Evolutionary conservation across 1,140 invertebrate species (phyloP).

Genomic region (Camponotus vicinus): DNA sequence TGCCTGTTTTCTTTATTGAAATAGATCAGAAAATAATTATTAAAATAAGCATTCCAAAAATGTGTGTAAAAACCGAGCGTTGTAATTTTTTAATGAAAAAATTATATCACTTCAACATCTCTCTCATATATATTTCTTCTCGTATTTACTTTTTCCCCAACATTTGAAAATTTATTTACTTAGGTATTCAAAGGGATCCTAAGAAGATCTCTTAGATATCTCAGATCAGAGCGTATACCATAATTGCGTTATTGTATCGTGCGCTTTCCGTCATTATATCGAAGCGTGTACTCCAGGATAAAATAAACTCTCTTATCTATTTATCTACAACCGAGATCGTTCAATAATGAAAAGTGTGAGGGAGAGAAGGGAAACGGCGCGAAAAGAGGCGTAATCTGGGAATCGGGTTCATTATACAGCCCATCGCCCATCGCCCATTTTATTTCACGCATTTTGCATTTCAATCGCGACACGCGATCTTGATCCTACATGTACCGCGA

Average conservation of each 20-base stretch:
- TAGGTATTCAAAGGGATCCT: too few species aligned
- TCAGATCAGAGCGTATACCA: too few species aligned
- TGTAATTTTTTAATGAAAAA: too few species aligned
- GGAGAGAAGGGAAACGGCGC: not conserved
- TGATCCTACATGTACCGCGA: not conserved
- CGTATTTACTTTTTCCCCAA: too few species aligned
- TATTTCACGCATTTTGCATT: constrained; percentile 12
- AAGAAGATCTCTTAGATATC: too few species aligned
- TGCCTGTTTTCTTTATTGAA: too few species aligned
- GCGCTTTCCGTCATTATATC: not conserved
- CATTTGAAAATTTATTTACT: too few species aligned
- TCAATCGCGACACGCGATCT: constrained; percentile 36
- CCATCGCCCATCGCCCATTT: not conserved
- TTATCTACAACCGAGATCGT: not conserved
- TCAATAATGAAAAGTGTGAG: constrained; percentile 46
- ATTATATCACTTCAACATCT: too few species aligned
- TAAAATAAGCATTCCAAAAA: too few species aligned
- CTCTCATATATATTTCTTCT: not conserved
- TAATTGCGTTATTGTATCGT: not conserved
- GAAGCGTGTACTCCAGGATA: not conserved
- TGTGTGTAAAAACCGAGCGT: too few species aligned
- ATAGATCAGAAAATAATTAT: too few species aligned
- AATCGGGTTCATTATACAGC: constrained; percentile 45
- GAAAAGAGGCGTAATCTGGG: constrained; percentile 10
- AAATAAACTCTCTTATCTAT: constrained; percentile 1